phyloP scores from a whole-genome alignment of 2,797 vertebrate genomes.

The Brachyrhaphis roseni region DNA sequence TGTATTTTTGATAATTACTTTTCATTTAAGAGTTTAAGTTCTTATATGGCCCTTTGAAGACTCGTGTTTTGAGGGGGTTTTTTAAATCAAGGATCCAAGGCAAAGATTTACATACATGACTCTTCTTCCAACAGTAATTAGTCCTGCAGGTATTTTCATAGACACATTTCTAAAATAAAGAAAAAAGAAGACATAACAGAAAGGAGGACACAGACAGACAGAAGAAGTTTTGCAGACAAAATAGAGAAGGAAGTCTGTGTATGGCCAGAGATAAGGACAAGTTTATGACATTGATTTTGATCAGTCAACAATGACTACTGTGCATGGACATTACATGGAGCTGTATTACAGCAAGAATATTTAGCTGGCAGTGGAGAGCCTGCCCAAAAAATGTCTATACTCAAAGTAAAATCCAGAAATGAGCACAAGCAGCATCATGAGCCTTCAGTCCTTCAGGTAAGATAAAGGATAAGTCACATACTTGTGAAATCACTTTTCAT shows the following conservation, averaged over 20 bases:
- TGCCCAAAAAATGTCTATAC: neutral
- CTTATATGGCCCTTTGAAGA: neutral
- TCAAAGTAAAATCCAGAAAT: neutral
- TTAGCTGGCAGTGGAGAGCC: neutral
- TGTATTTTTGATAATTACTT: neutral
- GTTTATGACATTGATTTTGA: neutral
- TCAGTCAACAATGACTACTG: too few relatives aligned
- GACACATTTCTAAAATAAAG: neutral
- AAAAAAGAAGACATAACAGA: neutral
- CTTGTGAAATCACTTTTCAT: neutral
- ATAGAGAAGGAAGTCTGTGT: neutral
- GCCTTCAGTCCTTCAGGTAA: neutral
- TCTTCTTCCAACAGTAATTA: neutral
- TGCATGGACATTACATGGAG: neutral
- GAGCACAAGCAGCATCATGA: neutral
- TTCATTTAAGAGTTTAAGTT: neutral
- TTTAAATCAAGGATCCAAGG: neutral
- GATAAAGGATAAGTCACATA: neutral
- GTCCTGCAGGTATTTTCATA: neutral
- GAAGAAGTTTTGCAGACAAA: neutral
- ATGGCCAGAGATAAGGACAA: neutral
- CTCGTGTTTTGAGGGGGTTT: neutral
- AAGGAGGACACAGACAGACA: neutral
- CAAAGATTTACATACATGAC: neutral
- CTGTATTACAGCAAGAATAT: neutral